Conservation (phyloP, 2,888 invertebrate species). For the Bhutanitis thaidina region DNA sequence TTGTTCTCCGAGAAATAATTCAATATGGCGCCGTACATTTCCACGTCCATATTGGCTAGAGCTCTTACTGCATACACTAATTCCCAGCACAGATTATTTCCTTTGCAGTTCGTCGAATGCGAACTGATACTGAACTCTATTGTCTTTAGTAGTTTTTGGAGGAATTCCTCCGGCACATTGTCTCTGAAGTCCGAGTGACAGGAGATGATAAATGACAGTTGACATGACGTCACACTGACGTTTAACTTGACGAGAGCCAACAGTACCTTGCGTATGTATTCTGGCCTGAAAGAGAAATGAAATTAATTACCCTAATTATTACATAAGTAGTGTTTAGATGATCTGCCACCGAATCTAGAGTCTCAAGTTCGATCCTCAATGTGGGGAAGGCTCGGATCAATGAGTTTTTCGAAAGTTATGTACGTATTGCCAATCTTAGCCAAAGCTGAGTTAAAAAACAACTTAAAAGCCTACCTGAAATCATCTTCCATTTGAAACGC, state of each 20-base stretch:
- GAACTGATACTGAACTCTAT: slow-evolving; percentile 30
- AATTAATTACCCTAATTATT: too few species aligned
- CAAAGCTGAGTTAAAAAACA: too few species aligned
- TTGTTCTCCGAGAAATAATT: slow-evolving; percentile 34
- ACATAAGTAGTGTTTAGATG: neutral
- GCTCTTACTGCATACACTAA: slow-evolving; percentile 44
- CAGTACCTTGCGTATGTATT: slow-evolving; percentile 40
- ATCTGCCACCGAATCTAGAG: too few species aligned
- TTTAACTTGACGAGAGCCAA: slow-evolving; percentile 30
- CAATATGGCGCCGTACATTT: slow-evolving; percentile 33
- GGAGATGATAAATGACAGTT: slow-evolving; percentile 51
- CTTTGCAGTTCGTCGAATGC: slow-evolving; percentile 22
- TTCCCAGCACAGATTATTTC: slow-evolving; percentile 29
- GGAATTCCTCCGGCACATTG: slow-evolving; percentile 30
- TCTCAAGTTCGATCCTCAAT: too few species aligned
- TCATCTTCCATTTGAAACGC: slow-evolving; percentile 42
- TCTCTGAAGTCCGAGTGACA: slow-evolving; percentile 47
- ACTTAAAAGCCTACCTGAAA: slow-evolving; percentile 38
- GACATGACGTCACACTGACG: slow-evolving; percentile 29
- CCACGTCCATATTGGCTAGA: slow-evolving; percentile 46
- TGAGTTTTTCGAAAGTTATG: too few species aligned
- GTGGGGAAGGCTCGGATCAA: too few species aligned
- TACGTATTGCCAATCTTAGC: too few species aligned
- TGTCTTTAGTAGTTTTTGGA: slow-evolving; percentile 33
- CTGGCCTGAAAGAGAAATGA: slow-evolving; percentile 39